Percentiles rank a stretch among this genome's conserved stretches.
phyloP scores from a whole-genome alignment of 2,113 vertebrate species.

The Cygnus buccinator region DNA sequence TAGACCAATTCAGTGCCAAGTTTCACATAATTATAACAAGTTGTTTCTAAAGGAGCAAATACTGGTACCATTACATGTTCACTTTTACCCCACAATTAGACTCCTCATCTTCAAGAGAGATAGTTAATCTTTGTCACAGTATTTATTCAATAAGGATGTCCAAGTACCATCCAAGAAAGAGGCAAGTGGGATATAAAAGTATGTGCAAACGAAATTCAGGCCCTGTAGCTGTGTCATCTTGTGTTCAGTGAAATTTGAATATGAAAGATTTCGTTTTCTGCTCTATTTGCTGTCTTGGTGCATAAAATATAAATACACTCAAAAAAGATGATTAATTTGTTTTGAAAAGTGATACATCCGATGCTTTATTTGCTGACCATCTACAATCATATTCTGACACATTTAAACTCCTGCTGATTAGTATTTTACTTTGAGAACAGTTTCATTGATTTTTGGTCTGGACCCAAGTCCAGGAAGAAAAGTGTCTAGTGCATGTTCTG shows the following conservation, averaged over 20 bases:
- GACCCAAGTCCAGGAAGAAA: neutral
- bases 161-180: neutral
- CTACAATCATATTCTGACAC: neutral
- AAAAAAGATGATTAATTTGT: slow-evolving; percentile 7
- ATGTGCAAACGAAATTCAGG: slow-evolving; percentile 35
- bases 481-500: neutral
- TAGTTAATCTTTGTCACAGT: neutral
- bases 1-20: neutral
- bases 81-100: neutral
- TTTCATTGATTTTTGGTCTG: slow-evolving; percentile 31
- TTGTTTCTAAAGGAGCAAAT: neutral
- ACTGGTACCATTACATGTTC: neutral
- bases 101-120: neutral
- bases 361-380: slow-evolving; percentile 25
- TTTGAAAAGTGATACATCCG: neutral
- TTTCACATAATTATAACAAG: neutral
- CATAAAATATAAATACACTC: neutral
- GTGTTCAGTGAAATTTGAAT: neutral
- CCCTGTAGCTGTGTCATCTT: slow-evolving; percentile 10
- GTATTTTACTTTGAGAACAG: neutral
- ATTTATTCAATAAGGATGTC: neutral
- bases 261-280: slow-evolving; percentile 20
- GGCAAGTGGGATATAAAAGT: neutral
- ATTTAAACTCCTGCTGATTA: slow-evolving; percentile 2
- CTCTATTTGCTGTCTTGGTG: slow-evolving; percentile 21